Evolutionary conservation across 2,888 invertebrate genomes (phyloP), one percentile per base, ranked within the genome.

Genomic region (Panzeria rudis): DNA sequence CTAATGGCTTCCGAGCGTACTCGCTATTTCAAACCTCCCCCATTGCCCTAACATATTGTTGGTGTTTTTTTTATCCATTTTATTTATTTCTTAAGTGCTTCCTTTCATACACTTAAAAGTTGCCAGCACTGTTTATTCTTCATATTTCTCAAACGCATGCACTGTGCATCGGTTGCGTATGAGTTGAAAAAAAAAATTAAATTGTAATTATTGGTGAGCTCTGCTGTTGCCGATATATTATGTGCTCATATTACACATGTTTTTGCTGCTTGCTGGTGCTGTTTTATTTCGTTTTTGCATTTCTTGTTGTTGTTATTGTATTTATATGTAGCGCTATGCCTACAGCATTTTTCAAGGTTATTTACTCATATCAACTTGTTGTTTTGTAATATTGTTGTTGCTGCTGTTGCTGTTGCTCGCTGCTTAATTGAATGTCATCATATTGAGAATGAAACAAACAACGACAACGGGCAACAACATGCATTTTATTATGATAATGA

Each of bases 341-440:
- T 83, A 77, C 82, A 83, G 82, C 35, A 54, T 29, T 83, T 76
- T 77, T 83, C 76, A 83, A 77, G 82, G 82, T 83, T 71, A 77
- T 83, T 83, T 56, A 77, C 56, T 77, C 71, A 83, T 83, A 83
- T 83, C 76, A 77, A 77, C 64, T 72, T 83, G 82, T 77, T 77
- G 82, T 73, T 84, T 59, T 59, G 71, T 32, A 56, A 41, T 64
- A 71, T 59, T 47, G 47, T 56, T 72, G 29, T 32, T 56, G 61
- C 72, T 59, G 56, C 52, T 78, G 6, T 69, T 79, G 35, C 52
- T 69, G 56, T 62, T 76, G 76, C 7, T 77, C 50, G 69, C 79
- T 50, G 69, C 52, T 82, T 59, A 85, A 78, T 85, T 85, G 85
- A 85, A 85, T 85, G 82, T 82, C 85, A 85, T 82, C 85, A 75